Percentiles rank a stretch among this genome's conserved stretches.
Evolutionary conservation across 2,888 invertebrate species (phyloP).

Genomic region (Melanostoma scalare): DNA sequence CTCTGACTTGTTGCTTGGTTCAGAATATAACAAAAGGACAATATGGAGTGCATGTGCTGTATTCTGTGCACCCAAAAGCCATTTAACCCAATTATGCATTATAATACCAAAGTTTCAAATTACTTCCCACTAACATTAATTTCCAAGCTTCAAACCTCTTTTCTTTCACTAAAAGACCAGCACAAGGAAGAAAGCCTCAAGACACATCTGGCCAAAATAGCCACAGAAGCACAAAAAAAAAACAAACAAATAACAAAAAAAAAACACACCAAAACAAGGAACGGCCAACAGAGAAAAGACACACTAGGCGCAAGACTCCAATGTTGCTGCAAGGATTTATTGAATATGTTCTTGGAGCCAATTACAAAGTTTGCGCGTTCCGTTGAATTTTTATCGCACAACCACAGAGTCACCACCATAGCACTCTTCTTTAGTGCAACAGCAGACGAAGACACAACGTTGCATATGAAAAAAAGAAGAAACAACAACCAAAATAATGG

Average conservation of each 20-base stretch:
- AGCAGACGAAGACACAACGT: slow-evolving; percentile 12
- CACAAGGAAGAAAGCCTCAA: slow-evolving; percentile 48
- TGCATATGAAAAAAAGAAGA: too few species aligned
- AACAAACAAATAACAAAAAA: slow-evolving; percentile 1
- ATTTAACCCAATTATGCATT: slow-evolving; percentile 68
- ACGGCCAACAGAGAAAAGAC: slow-evolving; percentile 23
- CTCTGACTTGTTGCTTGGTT: not conserved
- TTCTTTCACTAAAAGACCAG: slow-evolving; percentile 4
- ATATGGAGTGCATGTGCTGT: slow-evolving; percentile 6
- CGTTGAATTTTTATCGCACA: slow-evolving; percentile 68
- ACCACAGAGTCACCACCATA: slow-evolving; percentile 15
- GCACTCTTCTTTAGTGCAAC: not conserved
- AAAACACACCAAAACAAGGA: slow-evolving; percentile 30
- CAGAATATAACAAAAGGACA: slow-evolving; percentile 39
- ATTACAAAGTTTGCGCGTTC: slow-evolving; percentile 70
- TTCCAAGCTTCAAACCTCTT: slow-evolving; percentile 49
- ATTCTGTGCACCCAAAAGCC: slow-evolving; percentile 16
- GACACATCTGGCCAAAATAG: slow-evolving; percentile 23
- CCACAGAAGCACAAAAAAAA: not conserved
- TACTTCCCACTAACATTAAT: slow-evolving; percentile 65
- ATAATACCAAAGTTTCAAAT: slow-evolving; percentile 56
- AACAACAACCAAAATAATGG: slow-evolving; percentile 68
- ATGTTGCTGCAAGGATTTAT: slow-evolving; percentile 68
- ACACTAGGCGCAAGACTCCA: slow-evolving; percentile 14
- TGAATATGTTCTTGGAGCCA: slow-evolving; percentile 70